Conservation (phyloP, 2,888 invertebrate genomes). For the Strigamia crassipes region DNA sequence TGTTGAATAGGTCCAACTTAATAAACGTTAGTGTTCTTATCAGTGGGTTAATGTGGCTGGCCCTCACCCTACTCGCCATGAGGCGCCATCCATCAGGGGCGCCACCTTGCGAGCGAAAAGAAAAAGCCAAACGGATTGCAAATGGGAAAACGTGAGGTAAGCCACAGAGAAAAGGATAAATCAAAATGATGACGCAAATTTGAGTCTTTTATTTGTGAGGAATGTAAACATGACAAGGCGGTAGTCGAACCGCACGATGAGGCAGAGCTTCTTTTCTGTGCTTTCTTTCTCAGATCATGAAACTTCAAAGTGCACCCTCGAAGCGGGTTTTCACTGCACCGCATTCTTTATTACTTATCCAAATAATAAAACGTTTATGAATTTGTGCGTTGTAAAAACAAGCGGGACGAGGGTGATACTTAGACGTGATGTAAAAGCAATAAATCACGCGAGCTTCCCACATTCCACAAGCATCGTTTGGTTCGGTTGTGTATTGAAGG, state of each 20-base stretch:
- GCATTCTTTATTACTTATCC: neutral
- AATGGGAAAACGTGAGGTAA: slow-evolving; percentile 27
- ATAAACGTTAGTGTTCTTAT: slow-evolving; percentile 30
- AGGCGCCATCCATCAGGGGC: slow-evolving; percentile 26
- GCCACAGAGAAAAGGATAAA: slow-evolving; percentile 9
- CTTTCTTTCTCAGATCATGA: neutral
- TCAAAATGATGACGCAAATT: slow-evolving; percentile 30
- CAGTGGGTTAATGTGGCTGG: slow-evolving; percentile 25
- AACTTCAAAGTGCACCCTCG: neutral
- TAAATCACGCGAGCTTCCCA: neutral
- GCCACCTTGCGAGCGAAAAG: slow-evolving; percentile 26
- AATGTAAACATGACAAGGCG: slow-evolving; percentile 22
- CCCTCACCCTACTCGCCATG: slow-evolving; percentile 30
- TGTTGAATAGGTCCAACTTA: slow-evolving; percentile 24
- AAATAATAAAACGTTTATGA: slow-evolving; percentile 2
- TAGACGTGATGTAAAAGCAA: slow-evolving; percentile 27
- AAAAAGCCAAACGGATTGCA: slow-evolving; percentile 18
- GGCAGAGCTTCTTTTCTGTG: neutral
- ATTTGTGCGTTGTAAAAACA: neutral
- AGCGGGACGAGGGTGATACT: neutral
- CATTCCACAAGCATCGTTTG: slow-evolving; percentile 19
- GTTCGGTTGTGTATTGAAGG: slow-evolving; percentile 14
- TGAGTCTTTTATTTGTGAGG: slow-evolving; percentile 8
- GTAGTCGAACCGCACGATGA: neutral
- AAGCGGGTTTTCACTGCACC: neutral